Evolutionary conservation across 2,797 vertebrate species (phyloP).

Genomic region (Enteromius fasciolatus): DNA sequence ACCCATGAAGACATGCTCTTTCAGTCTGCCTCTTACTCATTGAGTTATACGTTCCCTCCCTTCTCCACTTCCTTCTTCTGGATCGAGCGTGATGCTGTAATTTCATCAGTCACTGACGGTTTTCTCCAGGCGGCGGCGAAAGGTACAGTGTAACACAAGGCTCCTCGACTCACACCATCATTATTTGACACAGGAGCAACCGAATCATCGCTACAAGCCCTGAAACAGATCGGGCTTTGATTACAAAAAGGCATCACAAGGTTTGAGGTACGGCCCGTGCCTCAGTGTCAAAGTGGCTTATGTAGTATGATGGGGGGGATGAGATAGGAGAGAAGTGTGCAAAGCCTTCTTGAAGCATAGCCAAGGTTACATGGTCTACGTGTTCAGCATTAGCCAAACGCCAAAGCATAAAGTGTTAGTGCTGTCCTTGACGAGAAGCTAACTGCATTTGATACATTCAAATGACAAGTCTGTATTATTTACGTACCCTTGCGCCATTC

Average conservation of each 20-base stretch:
- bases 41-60: neutral
- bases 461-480: neutral
- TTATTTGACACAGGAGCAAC: constrained; percentile 2
- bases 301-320: constrained; percentile 21
- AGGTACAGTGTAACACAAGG: constrained; percentile 23
- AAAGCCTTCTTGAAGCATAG: constrained; percentile 32
- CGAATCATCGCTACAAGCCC: constrained; percentile 59
- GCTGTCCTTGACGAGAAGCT: constrained; percentile 11
- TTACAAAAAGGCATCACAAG: neutral
- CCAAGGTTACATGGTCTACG: constrained; percentile 34
- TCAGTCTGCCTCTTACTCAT: constrained; percentile 52
- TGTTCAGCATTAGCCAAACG: constrained; percentile 29
- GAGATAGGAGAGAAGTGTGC: constrained; percentile 40
- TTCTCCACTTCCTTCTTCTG: constrained; percentile 25
- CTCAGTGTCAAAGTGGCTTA: constrained; percentile 51
- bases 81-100: constrained; percentile 24
- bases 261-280: constrained; percentile 38
- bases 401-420: neutral
- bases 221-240: constrained; percentile 67
- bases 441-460: neutral
- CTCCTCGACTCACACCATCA: constrained; percentile 17
- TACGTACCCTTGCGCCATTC: neutral
- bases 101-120: constrained; percentile 39
- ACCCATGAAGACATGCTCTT: constrained; percentile 70
- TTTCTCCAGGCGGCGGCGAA: constrained; percentile 27